Conservation (phyloP, 2,797 vertebrate species). For the Aythya fuligula region DNA sequence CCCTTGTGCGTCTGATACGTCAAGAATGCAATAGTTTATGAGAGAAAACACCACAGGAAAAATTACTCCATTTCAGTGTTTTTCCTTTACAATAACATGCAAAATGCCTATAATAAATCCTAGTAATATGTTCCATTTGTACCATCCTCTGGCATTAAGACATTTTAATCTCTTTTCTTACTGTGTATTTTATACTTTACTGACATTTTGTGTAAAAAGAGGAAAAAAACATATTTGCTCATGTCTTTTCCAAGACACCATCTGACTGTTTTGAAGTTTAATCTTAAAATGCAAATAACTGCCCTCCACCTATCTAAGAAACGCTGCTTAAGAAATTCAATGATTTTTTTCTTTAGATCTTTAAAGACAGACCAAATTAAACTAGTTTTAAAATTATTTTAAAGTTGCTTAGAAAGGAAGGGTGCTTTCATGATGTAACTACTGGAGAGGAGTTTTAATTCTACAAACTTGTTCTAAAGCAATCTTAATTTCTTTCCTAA, state of each 20-base stretch:
- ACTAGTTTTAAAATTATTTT: neutral
- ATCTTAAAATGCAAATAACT: neutral
- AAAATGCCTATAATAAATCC: neutral
- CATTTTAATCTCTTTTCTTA: neutral
- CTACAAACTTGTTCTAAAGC: neutral
- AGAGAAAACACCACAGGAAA: neutral
- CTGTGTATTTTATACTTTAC: neutral
- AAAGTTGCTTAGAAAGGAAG: neutral
- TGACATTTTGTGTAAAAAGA: neutral
- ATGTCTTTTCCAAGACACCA: neutral
- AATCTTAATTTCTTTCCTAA: neutral
- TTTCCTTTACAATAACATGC: neutral
- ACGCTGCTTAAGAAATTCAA: accelerated
- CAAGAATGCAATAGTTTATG: neutral
- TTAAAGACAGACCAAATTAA: neutral
- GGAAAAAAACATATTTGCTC: neutral
- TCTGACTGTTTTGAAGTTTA: neutral
- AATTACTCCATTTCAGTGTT: neutral
- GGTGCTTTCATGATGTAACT: neutral
- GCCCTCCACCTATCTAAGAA: neutral
- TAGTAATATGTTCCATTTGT: neutral
- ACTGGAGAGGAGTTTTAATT: neutral
- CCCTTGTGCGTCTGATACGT: neutral
- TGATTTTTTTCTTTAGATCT: neutral
- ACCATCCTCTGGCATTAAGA: neutral